Evolutionary conservation across 2,888 invertebrate species (phyloP), one percentile per base, ranked within the genome.

Genomic region (Synanthedon andrenaeformis): DNA sequence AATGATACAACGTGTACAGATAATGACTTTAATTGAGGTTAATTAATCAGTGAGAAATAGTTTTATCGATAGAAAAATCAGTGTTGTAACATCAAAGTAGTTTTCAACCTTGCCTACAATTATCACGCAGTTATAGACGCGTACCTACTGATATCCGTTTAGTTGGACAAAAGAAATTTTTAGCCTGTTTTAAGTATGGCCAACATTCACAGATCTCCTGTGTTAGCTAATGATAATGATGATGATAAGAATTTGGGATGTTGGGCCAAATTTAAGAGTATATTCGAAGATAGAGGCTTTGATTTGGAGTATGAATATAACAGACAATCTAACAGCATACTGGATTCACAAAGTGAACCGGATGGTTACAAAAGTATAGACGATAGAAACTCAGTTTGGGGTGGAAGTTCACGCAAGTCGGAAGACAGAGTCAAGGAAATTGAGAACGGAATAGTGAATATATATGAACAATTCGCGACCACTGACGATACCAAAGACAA

Each of bases 391-490:
- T 62, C 58, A 53, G 59, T 60, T 13, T 62, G 65, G 1, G 54
- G 57, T 41, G 62, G 58, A 53, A 66, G 52, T 6, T 57, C 59
- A 48, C 70, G 69, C 52, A 64, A 51, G 41, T 53, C 59, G 1
- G 59, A 65, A 11, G 69, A 58, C 55, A 60, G 65, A 17, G 79
- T 77, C 41, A 76, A 70, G n/a, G 80, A 81, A 51, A 56, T 77
- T 6, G 62, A 65, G 12, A 51, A 23, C 35, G 76, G 72, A 12
- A 74, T 72, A 11, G 72, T 76, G 14, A 79, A 87, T 59, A 86
- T 88, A 62, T 86, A 86, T 57, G 88, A 88, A 57, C 88, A 88
- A 63, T 84, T 88, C 56, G 79, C 85, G 13, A 70, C 74, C 52
- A 69, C 63, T 10, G 82, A 83, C 62, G 81, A 83, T 45, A 62